Evolutionary conservation across 2,113 vertebrate species (phyloP).

Genomic region (Ellobius talpinus): DNA sequence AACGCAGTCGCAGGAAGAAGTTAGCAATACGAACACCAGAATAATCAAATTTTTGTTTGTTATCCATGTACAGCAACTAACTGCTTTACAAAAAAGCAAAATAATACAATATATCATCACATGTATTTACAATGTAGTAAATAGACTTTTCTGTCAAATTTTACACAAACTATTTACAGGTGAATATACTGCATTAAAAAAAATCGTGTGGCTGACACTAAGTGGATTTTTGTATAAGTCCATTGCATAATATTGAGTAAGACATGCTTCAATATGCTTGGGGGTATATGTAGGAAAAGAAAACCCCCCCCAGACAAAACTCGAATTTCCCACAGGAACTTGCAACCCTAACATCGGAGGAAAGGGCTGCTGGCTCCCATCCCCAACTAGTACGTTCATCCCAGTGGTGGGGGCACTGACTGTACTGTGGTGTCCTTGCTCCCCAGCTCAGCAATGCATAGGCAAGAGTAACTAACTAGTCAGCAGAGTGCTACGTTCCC

Average conservation of each 20-base stretch:
- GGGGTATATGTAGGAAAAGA: slow-evolving; percentile 17
- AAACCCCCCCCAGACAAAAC: not conserved
- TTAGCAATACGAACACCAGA: slow-evolving; percentile 98
- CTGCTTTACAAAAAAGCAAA: slow-evolving; percentile 99
- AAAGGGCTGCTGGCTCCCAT: slow-evolving; percentile 66
- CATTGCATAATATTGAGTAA: slow-evolving; percentile 95
- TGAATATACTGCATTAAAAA: slow-evolving; percentile 95
- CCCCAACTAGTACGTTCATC: not conserved
- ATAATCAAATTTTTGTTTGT: slow-evolving; percentile 96
- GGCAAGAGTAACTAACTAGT: not conserved
- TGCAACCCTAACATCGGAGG: slow-evolving; percentile 72
- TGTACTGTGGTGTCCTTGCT: not conserved
- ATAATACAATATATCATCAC: slow-evolving; percentile 99
- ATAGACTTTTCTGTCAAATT: slow-evolving; percentile 99
- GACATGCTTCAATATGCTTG: slow-evolving; percentile 90
- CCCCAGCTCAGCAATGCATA: not conserved
- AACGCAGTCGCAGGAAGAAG: slow-evolving; percentile 89
- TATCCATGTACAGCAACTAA: slow-evolving; percentile 99
- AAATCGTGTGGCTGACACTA: slow-evolving; percentile 92
- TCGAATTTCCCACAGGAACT: slow-evolving; percentile 53
- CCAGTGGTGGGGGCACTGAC: not conserved
- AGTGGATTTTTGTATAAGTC: slow-evolving; percentile 89
- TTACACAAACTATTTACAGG: slow-evolving; percentile 99
- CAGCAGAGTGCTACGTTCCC: slow-evolving; percentile 30
- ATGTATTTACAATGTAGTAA: slow-evolving; percentile 99